Evolutionary conservation across 2,113 vertebrate species (phyloP).

Genomic region (Scytalopus superciliaris): DNA sequence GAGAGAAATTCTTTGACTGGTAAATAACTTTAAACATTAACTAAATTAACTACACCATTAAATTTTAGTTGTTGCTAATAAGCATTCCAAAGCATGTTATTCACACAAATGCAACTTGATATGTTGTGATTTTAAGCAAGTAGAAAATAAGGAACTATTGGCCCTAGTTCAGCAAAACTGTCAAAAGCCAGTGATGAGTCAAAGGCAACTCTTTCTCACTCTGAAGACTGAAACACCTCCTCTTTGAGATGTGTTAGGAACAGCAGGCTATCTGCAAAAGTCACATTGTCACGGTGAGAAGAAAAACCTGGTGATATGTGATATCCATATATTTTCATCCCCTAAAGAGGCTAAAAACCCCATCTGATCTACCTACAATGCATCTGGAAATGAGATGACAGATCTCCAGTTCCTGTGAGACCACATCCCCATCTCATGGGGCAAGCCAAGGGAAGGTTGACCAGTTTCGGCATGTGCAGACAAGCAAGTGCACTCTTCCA

Average conservation of each 20-base stretch:
- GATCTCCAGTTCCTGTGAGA: neutral
- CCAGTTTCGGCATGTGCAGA: fast-evolving
- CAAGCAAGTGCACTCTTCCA: neutral
- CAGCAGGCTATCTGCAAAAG: constrained; percentile 69
- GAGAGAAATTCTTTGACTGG: neutral
- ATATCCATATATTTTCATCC: constrained; percentile 66
- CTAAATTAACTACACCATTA: constrained; percentile 24
- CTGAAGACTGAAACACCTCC: constrained; percentile 64
- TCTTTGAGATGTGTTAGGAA: constrained; percentile 65
- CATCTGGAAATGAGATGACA: constrained; percentile 36
- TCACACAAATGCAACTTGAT: constrained; percentile 59
- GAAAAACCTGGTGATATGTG: constrained; percentile 67
- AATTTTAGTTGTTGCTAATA: constrained; percentile 40
- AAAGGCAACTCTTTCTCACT: constrained; percentile 68
- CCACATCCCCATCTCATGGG: neutral
- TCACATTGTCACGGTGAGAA: constrained; percentile 67
- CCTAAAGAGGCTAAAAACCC: constrained; percentile 48
- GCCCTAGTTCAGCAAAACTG: constrained; percentile 68
- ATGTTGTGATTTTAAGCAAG: constrained; percentile 65
- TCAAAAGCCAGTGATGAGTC: constrained; percentile 69
- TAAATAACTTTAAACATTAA: constrained; percentile 18
- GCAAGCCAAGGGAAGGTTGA: neutral
- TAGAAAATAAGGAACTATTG: constrained; percentile 69
- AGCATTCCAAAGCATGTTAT: constrained; percentile 40
- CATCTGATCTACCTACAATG: constrained; percentile 62